Evolutionary conservation across 37 sponge, comb jelly and placozoan genomes (phyloP).

Genomic region (Haliclona indistincta): DNA sequence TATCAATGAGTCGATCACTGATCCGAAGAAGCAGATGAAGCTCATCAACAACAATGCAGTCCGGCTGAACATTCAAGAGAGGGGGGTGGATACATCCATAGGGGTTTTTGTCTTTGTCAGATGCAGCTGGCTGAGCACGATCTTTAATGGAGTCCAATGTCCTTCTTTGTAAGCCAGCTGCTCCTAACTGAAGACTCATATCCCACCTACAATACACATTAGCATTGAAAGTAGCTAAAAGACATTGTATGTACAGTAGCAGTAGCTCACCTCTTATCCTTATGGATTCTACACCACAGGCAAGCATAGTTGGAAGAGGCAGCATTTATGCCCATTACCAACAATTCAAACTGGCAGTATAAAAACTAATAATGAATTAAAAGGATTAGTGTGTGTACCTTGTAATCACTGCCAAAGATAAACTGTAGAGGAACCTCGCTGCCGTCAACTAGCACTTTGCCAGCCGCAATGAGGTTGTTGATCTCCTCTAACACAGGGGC

Average conservation of each 20-base stretch:
- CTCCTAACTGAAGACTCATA: neutral
- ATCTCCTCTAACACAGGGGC: neutral
- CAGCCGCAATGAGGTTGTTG: neutral
- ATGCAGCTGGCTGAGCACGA: neutral
- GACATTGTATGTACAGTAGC: neutral
- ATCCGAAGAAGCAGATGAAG: constrained; percentile 19
- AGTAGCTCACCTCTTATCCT: neutral
- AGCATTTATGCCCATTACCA: constrained; percentile 10
- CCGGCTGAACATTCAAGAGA: neutral
- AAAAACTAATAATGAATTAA: neutral
- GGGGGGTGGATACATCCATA: constrained; percentile 1
- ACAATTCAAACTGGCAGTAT: neutral
- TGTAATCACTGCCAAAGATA: constrained; percentile 10
- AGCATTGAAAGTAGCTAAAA: too few relatives aligned
- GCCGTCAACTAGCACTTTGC: neutral
- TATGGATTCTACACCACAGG: neutral
- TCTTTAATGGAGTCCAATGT: neutral
- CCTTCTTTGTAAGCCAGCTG: neutral
- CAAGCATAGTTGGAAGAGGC: constrained; percentile 1
- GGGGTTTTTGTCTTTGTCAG: neutral
- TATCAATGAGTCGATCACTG: neutral
- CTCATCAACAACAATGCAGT: constrained; percentile 1
- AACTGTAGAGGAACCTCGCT: neutral
- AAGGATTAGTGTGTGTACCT: neutral
- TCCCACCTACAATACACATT: neutral